Conservation (phyloP, 2,888 invertebrate species). For the Drosophila cognata region DNA sequence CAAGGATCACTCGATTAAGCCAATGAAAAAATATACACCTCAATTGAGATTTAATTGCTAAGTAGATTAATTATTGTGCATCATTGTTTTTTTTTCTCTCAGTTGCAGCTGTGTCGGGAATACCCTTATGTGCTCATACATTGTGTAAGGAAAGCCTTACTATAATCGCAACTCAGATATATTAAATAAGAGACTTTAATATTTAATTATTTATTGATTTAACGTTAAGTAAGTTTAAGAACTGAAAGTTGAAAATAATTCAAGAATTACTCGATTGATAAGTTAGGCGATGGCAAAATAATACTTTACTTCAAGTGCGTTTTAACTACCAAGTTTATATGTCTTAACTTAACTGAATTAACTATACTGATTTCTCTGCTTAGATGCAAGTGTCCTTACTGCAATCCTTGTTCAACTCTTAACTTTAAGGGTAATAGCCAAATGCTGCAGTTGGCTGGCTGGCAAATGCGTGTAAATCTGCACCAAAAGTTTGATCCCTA, state of each 20-base stretch:
- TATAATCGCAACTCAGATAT: background rate
- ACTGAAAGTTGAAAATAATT: background rate
- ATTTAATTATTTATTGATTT: background rate
- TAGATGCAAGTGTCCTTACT: background rate
- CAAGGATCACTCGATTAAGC: background rate
- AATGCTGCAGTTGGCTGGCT: conserved; percentile 31
- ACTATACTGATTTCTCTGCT: background rate
- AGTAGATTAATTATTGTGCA: background rate
- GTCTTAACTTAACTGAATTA: background rate
- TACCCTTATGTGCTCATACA: background rate
- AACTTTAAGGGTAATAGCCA: background rate
- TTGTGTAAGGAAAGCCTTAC: background rate
- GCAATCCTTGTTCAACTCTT: background rate
- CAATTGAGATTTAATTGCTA: background rate
- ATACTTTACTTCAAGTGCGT: no score
- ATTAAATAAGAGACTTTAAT: background rate
- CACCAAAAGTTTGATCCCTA: conserved; percentile 32
- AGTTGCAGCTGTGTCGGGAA: no score
- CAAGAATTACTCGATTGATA: background rate
- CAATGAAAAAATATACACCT: accelerated
- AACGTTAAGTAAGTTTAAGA: background rate
- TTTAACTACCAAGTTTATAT: background rate
- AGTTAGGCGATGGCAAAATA: background rate
- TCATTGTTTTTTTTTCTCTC: background rate
- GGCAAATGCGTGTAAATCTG: conserved; percentile 65